Conservation (phyloP, 1,140 invertebrate genomes). For the Drepana arcuata region DNA sequence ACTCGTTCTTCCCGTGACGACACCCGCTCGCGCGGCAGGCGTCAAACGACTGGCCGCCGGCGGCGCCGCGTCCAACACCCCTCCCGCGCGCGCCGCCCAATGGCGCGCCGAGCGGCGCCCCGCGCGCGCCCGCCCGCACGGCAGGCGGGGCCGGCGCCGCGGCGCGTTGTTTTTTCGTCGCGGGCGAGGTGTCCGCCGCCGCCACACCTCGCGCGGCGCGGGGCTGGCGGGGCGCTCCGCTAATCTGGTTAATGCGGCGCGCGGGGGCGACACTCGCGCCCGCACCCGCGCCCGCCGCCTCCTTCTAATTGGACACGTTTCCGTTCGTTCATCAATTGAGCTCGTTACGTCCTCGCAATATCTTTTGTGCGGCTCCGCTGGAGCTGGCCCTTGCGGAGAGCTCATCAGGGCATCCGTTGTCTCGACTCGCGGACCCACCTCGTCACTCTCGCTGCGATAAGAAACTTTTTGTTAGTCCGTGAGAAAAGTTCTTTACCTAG, state of each 20-base stretch:
- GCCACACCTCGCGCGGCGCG: constrained; percentile 46
- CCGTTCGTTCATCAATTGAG: constrained; percentile 66
- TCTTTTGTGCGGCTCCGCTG: constrained; percentile 38
- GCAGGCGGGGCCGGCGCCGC: constrained; percentile 30
- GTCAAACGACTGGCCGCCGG: constrained; percentile 62
- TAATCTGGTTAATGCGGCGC: constrained; percentile 58
- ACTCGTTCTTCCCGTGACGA: constrained; percentile 60
- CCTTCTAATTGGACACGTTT: constrained; percentile 68
- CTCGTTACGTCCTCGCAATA: constrained; percentile 54
- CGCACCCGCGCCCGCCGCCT: constrained; percentile 37
- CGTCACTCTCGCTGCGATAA: background rate
- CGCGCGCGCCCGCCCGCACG: constrained; percentile 15
- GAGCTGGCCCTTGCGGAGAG: background rate
- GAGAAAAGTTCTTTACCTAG: too few species aligned
- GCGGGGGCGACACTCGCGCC: constrained; percentile 35
- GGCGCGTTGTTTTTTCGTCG: constrained; percentile 47
- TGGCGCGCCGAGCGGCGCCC: constrained; percentile 34
- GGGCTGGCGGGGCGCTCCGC: constrained; percentile 23
- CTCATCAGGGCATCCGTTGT: background rate
- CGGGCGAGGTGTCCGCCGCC: constrained; percentile 55
- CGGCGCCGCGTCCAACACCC: constrained; percentile 53
- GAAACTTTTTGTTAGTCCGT: constrained; percentile 1
- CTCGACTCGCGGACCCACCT: background rate
- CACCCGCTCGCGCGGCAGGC: constrained; percentile 71
- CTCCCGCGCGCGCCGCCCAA: constrained; percentile 51